These are phyloP conservation scores for Heliocidaris erythrogramma DNA, from an alignment of 35 echinoderm and acorn worm species.

Conservation along the genomic window DNA sequence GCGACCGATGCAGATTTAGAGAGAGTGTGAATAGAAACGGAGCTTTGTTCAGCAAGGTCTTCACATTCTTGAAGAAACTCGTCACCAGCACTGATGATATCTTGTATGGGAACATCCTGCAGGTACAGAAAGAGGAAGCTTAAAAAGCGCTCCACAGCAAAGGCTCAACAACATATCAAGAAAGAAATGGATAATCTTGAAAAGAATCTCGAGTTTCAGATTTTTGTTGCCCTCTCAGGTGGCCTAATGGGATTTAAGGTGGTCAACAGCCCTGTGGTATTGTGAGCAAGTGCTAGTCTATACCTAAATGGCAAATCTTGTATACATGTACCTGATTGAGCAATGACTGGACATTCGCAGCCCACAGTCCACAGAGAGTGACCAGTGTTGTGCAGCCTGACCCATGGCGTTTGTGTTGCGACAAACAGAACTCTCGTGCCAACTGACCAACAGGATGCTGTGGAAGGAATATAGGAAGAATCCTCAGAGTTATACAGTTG, in stretches of 20 bases:
- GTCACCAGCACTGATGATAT: slow-evolving; percentile 57
- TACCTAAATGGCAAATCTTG: too few relatives aligned
- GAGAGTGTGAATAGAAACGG: neutral
- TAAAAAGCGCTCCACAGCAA: too few relatives aligned
- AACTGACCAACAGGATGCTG: slow-evolving; percentile 69
- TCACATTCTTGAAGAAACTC: slow-evolving; percentile 48
- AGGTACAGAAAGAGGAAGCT: neutral
- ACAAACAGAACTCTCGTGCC: slow-evolving; percentile 51
- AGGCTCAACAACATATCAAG: too few relatives aligned
- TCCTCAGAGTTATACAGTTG: neutral
- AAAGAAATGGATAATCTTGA: too few relatives aligned
- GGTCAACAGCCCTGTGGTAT: too few relatives aligned
- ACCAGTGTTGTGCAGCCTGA: slow-evolving; percentile 60
- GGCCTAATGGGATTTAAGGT: too few relatives aligned
- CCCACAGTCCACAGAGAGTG: slow-evolving; percentile 65
- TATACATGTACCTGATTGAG: slow-evolving; percentile 56
- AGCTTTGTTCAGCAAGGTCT: neutral
- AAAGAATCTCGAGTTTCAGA: too few relatives aligned
- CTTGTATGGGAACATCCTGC: slow-evolving; percentile 54
- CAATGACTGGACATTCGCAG: slow-evolving; percentile 47
- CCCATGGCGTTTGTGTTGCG: slow-evolving; percentile 55
- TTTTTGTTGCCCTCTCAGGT: too few relatives aligned
- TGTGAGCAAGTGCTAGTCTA: too few relatives aligned
- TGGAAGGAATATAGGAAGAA: neutral
- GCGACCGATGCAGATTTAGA: neutral